phyloP scores from a whole-genome alignment of 2,888 invertebrate species.

The Leptarthrus brevirostris region DNA sequence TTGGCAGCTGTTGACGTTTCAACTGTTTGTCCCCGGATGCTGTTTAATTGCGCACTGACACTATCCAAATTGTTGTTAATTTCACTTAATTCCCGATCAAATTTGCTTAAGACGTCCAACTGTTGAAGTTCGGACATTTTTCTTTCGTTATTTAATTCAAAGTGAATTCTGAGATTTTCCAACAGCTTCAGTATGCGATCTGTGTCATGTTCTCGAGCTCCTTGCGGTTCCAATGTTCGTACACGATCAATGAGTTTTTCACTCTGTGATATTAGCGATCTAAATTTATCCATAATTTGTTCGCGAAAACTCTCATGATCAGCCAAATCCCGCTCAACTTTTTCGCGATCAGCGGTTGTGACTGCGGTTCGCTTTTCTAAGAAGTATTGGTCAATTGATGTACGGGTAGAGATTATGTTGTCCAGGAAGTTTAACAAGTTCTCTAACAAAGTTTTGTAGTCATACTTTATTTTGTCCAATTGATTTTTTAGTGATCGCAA shows the following conservation, averaged over 20 bases:
- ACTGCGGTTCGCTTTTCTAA: slow-evolving; percentile 62
- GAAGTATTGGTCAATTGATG: slow-evolving; percentile 72
- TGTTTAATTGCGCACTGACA: slow-evolving; percentile 73
- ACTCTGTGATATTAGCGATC: slow-evolving; percentile 75
- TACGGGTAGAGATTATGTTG: slow-evolving; percentile 73
- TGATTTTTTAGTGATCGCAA: slow-evolving; percentile 75
- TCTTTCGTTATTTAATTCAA: slow-evolving; percentile 73
- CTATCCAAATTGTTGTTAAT: slow-evolving; percentile 79
- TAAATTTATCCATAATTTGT: slow-evolving; percentile 75
- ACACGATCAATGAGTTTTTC: slow-evolving; percentile 77
- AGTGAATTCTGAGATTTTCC: slow-evolving; percentile 72
- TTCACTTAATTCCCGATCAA: slow-evolving; percentile 76
- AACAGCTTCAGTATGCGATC: slow-evolving; percentile 75
- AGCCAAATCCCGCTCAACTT: slow-evolving; percentile 69
- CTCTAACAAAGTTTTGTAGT: slow-evolving; percentile 78
- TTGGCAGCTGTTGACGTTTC: slow-evolving; percentile 78
- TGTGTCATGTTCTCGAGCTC: slow-evolving; percentile 76
- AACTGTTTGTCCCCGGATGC: slow-evolving; percentile 76
- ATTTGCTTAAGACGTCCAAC: slow-evolving; percentile 76
- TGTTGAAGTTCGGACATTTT: slow-evolving; percentile 74
- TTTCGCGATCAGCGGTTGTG: slow-evolving; percentile 63
- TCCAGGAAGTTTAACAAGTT: slow-evolving; percentile 79
- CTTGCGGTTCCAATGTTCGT: slow-evolving; percentile 76
- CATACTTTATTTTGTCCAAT: slow-evolving; percentile 75
- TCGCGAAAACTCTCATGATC: slow-evolving; percentile 76